These are phyloP conservation scores for Burhinus oedicnemus DNA, from an alignment of 2,113 vertebrate species.

Conservation along the genomic window DNA sequence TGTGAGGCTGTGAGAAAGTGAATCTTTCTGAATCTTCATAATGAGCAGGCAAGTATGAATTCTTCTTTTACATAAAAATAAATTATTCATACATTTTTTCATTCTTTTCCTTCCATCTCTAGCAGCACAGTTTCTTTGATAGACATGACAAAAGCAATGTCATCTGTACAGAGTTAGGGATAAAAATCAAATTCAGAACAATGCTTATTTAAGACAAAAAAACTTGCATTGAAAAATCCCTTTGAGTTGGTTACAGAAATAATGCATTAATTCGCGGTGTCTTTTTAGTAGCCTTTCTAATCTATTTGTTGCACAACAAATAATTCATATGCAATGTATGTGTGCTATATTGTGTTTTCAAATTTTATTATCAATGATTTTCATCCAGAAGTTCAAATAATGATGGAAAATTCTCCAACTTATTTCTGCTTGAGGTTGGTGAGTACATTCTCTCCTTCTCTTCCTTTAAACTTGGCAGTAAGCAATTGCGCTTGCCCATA, in stretches of 20 bases:
- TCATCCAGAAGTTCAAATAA: background rate
- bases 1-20: background rate
- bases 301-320: background rate
- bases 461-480: background rate
- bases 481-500: background rate
- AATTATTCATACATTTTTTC: background rate
- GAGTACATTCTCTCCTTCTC: background rate
- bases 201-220: background rate
- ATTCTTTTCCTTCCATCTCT: background rate
- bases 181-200: background rate
- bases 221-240: background rate
- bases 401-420: background rate
- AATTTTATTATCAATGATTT: background rate
- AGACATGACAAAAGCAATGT: background rate
- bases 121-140: background rate
- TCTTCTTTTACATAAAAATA: background rate
- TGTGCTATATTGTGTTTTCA: background rate
- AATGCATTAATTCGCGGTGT: background rate
- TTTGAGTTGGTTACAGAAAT: background rate
- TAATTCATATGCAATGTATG: background rate
- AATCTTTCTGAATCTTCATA: background rate
- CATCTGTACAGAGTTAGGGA: background rate
- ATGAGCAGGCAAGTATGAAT: background rate
- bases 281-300: background rate
- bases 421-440: background rate